Conservation (phyloP, 2,888 invertebrate species). For the Neria commutata region DNA sequence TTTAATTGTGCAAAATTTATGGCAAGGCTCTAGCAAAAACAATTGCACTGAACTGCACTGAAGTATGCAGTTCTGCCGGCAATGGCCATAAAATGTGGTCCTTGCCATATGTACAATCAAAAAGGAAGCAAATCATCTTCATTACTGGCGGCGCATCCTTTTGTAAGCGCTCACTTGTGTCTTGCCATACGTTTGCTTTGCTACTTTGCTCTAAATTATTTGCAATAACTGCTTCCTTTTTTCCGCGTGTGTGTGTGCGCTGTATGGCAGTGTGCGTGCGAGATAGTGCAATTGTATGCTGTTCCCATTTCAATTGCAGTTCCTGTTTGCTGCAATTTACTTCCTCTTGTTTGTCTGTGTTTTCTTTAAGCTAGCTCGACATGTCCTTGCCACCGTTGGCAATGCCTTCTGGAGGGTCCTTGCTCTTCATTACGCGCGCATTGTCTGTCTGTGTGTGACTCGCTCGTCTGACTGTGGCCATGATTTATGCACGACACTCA, state of each 20-base stretch:
- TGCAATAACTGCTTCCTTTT: constrained; percentile 48
- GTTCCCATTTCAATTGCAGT: constrained; percentile 24
- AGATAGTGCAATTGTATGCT: constrained; percentile 33
- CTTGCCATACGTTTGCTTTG: background rate
- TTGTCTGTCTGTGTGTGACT: constrained; percentile 16
- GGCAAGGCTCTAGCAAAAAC: constrained; percentile 41
- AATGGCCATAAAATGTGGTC: background rate
- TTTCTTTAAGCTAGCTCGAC: background rate
- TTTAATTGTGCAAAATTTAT: constrained; percentile 55
- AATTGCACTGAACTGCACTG: background rate
- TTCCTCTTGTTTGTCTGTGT: constrained; percentile 39
- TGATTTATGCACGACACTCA: constrained; percentile 26
- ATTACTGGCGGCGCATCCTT: background rate
- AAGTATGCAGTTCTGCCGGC: background rate
- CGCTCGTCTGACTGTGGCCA: constrained; percentile 8
- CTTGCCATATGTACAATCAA: too few relatives aligned
- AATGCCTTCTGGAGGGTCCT: constrained; percentile 13
- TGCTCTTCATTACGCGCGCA: constrained; percentile 26
- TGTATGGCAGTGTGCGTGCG: constrained; percentile 33
- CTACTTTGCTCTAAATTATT: constrained; percentile 53
- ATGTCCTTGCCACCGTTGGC: background rate
- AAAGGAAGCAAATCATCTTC: too few relatives aligned
- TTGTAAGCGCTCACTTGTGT: background rate
- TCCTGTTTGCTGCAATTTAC: constrained; percentile 40
- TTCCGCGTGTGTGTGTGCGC: constrained; percentile 9